These are phyloP conservation scores for Agriotes lineatus DNA, from an alignment of 2,888 invertebrate species.

Conservation along the genomic window DNA sequence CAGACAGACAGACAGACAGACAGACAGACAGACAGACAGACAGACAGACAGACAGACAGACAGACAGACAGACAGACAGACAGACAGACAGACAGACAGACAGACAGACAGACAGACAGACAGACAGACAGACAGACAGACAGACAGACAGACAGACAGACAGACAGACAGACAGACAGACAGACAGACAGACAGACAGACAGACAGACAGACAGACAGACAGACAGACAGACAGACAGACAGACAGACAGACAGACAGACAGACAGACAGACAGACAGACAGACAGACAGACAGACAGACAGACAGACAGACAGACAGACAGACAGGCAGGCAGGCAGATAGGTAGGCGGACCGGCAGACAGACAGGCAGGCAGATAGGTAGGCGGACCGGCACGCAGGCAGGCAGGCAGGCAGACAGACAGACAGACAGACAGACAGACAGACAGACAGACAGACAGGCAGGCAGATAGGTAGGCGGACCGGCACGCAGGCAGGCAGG, in stretches of 20 bases:
- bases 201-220: constrained; percentile 7
- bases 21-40: constrained; percentile 7
- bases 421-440: constrained; percentile 20
- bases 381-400: constrained; percentile 3
- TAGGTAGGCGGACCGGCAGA: too few species aligned
- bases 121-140: constrained; percentile 7
- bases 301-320: constrained; percentile 2
- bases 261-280: constrained; percentile 8
- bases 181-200: constrained; percentile 7
- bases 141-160: constrained; percentile 7
- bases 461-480: constrained; percentile 1
- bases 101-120: constrained; percentile 7
- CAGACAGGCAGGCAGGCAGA: too few species aligned
- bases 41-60: constrained; percentile 7
- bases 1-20: constrained; percentile 7
- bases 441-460: too few species aligned
- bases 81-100: constrained; percentile 7
- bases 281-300: constrained; percentile 6
- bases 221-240: constrained; percentile 7
- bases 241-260: constrained; percentile 6
- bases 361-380: neutral
- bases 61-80: constrained; percentile 7
- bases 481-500: neutral
- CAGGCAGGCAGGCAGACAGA: too few species aligned
- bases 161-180: constrained; percentile 7